phyloP scores from a whole-genome alignment of 2,888 invertebrate species.

The Keiferia lycopersicella region DNA sequence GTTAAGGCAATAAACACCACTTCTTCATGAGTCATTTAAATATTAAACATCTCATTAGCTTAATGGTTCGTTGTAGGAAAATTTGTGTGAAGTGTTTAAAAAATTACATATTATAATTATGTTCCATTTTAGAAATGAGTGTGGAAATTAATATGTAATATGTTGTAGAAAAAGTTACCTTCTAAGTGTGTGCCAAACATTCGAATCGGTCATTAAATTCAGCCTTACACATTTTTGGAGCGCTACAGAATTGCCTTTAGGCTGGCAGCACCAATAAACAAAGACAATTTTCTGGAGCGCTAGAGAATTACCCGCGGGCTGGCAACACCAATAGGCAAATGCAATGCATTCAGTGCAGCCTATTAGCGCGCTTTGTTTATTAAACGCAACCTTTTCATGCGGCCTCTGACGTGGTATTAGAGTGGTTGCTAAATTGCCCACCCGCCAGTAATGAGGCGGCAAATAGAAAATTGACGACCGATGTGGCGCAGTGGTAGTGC shows the following conservation, averaged over 20 bases:
- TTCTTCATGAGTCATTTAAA: not conserved
- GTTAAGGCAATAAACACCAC: not conserved
- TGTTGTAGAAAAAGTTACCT: too few species aligned
- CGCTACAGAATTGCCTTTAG: not conserved
- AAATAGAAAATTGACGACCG: not conserved
- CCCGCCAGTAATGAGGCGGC: not conserved
- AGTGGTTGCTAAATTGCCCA: not conserved
- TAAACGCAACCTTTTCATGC: constrained; percentile 10
- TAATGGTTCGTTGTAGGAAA: not conserved
- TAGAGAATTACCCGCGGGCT: not conserved
- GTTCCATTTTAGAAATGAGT: not conserved
- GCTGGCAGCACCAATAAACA: not conserved
- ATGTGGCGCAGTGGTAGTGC: too few species aligned
- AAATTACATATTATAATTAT: not conserved
- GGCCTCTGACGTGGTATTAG: not conserved
- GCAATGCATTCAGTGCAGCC: constrained; percentile 15
- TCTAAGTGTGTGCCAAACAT: too few species aligned
- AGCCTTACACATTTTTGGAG: too few species aligned
- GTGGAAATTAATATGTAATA: constrained; percentile 1
- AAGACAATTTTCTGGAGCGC: not conserved
- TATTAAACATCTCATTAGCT: not conserved
- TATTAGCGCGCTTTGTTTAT: constrained; percentile 18
- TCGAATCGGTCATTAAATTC: too few species aligned
- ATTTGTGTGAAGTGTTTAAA: not conserved
- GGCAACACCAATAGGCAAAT: not conserved